Conservation (phyloP, 2,113 vertebrate genomes). For the Tichodroma muraria region DNA sequence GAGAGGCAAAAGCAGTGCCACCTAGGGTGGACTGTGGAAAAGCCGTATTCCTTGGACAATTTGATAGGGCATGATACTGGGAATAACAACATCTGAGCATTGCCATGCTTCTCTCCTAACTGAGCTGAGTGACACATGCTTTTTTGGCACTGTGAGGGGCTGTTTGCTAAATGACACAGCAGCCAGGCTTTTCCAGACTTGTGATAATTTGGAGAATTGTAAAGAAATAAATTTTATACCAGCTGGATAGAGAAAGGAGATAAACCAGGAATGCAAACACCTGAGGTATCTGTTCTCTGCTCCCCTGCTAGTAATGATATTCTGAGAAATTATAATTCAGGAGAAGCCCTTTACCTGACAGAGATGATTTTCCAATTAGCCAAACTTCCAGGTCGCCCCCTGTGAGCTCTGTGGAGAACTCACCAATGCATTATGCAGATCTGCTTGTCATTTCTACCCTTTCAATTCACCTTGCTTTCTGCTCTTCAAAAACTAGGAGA, state of each 20-base stretch:
- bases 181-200: background rate
- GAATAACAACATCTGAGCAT: background rate
- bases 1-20: background rate
- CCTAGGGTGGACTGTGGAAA: background rate
- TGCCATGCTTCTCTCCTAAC: background rate
- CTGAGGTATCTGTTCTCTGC: background rate
- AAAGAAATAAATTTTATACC: background rate
- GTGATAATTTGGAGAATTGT: background rate
- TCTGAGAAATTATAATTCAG: background rate
- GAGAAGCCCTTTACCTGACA: constrained; percentile 14
- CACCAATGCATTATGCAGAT: background rate
- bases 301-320: background rate
- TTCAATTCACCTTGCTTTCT: background rate
- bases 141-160: background rate
- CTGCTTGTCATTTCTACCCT: background rate
- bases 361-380: constrained; percentile 34
- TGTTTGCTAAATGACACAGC: background rate
- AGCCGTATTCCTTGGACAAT: background rate
- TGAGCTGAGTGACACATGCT: background rate
- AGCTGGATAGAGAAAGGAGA: background rate
- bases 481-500: background rate
- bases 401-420: background rate
- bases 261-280: background rate
- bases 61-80: background rate
- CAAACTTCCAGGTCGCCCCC: constrained; percentile 2